Conservation (phyloP, 2,113 vertebrate genomes). For the Centropus unirufus region DNA sequence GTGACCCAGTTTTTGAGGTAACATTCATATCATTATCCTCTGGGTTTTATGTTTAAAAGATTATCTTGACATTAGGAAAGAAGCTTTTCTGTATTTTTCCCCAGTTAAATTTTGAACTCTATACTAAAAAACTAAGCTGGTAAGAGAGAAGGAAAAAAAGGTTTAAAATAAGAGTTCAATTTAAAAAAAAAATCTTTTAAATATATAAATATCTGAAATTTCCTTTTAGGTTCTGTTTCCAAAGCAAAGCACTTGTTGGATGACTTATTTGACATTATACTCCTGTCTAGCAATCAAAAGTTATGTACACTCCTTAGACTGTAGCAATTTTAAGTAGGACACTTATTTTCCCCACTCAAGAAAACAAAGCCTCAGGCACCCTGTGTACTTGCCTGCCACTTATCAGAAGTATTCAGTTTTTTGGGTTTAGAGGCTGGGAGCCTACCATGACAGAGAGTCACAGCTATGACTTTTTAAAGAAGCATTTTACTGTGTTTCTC, state of each 20-base stretch:
- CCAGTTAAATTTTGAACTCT: slow-evolving; percentile 41
- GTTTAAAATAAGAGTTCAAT: background rate
- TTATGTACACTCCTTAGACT: background rate
- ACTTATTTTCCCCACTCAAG: background rate
- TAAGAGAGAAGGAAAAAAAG: slow-evolving; percentile 19
- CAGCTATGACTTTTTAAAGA: background rate
- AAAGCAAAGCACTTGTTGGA: background rate
- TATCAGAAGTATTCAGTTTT: background rate
- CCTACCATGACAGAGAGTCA: background rate
- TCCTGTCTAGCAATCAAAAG: background rate
- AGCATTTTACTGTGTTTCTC: background rate
- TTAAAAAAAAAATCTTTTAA: background rate
- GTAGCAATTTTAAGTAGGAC: slow-evolving; percentile 7
- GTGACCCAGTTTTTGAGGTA: slow-evolving; percentile 60
- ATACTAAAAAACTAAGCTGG: slow-evolving; percentile 29
- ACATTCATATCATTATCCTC: slow-evolving; percentile 42
- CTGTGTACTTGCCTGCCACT: background rate
- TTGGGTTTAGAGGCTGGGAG: background rate
- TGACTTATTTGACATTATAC: background rate
- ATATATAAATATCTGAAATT: background rate
- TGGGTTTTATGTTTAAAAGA: slow-evolving; percentile 64
- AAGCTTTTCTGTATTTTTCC: slow-evolving; percentile 51
- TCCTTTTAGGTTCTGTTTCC: background rate
- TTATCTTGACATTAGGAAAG: slow-evolving; percentile 69
- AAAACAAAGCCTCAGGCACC: background rate